A percentile compares a stretch with the other conserved stretches of the same genome.
These are phyloP conservation scores for Amniataba percoides DNA, from an alignment of 2,797 vertebrate genomes.

Conservation along the genomic window DNA sequence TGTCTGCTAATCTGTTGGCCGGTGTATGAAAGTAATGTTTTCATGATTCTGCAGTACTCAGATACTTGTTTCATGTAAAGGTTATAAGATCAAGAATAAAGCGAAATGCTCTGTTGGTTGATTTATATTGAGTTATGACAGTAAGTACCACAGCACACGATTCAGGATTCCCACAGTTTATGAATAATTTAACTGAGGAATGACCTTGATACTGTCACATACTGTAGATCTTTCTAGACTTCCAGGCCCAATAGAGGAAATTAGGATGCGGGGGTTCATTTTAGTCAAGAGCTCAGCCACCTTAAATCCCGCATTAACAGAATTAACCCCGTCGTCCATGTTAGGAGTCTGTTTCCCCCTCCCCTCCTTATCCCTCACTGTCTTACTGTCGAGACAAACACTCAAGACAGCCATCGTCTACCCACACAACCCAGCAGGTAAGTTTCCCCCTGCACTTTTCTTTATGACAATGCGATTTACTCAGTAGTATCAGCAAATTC, in stretches of 20 bases:
- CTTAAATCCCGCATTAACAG: slow-evolving; percentile 85
- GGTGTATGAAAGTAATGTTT: neutral
- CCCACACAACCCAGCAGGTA: slow-evolving; percentile 61
- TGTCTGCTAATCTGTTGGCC: slow-evolving; percentile 1
- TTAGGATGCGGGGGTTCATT: slow-evolving; percentile 61
- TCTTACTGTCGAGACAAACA: slow-evolving; percentile 44
- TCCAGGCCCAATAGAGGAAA: slow-evolving; percentile 49
- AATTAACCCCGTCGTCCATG: slow-evolving; percentile 82
- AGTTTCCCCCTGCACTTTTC: slow-evolving; percentile 7
- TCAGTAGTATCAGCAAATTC: neutral
- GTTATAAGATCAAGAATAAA: neutral
- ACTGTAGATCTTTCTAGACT: slow-evolving; percentile 27
- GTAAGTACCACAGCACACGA: neutral
- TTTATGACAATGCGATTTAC: neutral
- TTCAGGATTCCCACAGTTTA: neutral
- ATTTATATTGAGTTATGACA: neutral
- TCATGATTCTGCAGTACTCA: slow-evolving; percentile 1
- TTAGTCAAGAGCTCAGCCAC: slow-evolving; percentile 81
- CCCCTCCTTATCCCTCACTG: slow-evolving; percentile 65
- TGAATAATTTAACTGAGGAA: slow-evolving; percentile 14
- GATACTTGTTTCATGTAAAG: neutral
- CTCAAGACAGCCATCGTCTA: slow-evolving; percentile 43
- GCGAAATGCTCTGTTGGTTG: neutral
- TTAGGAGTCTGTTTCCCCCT: slow-evolving; percentile 72
- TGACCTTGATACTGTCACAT: neutral